phyloP scores from a whole-genome alignment of 2,113 vertebrate genomes.

The Charadrius vociferus region DNA sequence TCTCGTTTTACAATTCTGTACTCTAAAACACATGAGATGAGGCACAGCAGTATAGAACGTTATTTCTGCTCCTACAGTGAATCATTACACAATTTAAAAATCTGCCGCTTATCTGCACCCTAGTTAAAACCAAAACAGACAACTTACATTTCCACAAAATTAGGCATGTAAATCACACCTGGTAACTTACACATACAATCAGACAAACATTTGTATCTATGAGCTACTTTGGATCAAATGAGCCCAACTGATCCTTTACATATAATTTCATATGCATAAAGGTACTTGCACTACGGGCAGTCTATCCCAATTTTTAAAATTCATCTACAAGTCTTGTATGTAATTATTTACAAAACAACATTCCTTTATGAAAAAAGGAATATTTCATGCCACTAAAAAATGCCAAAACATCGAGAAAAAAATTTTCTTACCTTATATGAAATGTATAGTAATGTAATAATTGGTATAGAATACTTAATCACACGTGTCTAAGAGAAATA shows the following conservation, averaged over 20 bases:
- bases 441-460: constrained; percentile 82
- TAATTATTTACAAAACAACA: neutral
- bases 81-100: neutral
- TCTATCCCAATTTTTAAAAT: neutral
- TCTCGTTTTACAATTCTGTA: neutral
- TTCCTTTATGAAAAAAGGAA: neutral
- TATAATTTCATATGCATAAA: neutral
- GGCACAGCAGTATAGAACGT: neutral
- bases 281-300: neutral
- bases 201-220: neutral
- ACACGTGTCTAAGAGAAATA: constrained; percentile 77
- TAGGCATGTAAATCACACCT: neutral
- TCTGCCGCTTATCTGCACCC: neutral
- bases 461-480: constrained; percentile 81
- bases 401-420: neutral
- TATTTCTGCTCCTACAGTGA: neutral
- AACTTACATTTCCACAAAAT: neutral
- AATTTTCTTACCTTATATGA: constrained; percentile 87
- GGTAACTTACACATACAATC: neutral
- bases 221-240: neutral
- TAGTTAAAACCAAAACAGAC: neutral
- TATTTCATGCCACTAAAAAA: neutral
- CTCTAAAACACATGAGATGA: neutral
- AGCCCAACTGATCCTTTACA: neutral
- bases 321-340: neutral